Evolutionary conservation across 2,113 vertebrate genomes (phyloP), one percentile per base, ranked within the genome.

Genomic region (Notarius quadriscutis): DNA sequence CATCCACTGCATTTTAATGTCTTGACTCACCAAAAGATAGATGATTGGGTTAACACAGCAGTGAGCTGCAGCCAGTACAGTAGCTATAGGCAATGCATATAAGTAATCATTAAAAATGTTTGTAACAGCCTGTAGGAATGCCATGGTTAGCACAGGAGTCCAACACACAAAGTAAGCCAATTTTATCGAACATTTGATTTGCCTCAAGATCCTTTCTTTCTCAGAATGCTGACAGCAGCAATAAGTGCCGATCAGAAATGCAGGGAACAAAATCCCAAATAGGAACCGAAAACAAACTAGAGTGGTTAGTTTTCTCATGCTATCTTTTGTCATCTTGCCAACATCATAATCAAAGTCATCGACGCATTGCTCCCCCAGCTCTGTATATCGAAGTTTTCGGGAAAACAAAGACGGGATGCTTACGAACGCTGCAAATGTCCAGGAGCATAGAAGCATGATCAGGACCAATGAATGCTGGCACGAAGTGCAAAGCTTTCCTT

Each of bases 121-220:
- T 48, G 4, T 0, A 27, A 30, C 77, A 4, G 27, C 57, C 53
- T 89, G 90, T 60, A 89, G 14, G 18, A 91, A 10, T 9, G 41
- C 51, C 30, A 89, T 25, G 12, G 86, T 5, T 7, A 91, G 51
- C 7, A 84, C 65, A 0, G 90, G 90, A 9, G 80, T 65, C 90
- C 90, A 91, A 84, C 84, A 91, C 5, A 91, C 63, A 77, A 89
- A 72, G 60, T 86, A 60, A 41, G n/a, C 67, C 15, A 89, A 25
- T 11, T 86, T 87, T 41, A 91, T 51, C 30, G 57, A 60, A 41
- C 88, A 67, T 25, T 34, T 77, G 12, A 89, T 58, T 53, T 4
- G 20, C 41, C 10, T 69, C 10, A 15, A n/a, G 12, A 72, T 60
- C 18, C 8, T n/a, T 30, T 87, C 17, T 15, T 2, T 11, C 6